Evolutionary conservation across 2,888 invertebrate species (phyloP).

Genomic region (Pilophorus perplexus): DNA sequence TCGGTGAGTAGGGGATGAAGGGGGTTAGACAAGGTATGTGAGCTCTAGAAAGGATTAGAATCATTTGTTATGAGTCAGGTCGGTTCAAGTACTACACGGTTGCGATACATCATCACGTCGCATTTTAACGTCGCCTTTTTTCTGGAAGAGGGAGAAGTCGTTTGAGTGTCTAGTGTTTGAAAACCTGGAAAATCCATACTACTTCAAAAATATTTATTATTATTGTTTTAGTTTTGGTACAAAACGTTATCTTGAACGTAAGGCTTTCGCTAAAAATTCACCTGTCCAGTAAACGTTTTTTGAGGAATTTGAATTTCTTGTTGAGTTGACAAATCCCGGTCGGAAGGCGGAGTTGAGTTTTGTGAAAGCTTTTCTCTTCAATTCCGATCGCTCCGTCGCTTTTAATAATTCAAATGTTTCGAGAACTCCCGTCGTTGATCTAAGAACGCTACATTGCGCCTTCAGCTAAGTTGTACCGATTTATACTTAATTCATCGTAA

Average conservation of each 20-base stretch:
- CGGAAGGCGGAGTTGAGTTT: no score
- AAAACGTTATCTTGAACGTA: no score
- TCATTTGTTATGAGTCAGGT: conserved; percentile 25
- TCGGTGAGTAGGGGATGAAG: neutral
- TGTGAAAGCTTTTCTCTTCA: conserved; percentile 13
- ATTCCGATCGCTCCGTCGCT: conserved; percentile 20
- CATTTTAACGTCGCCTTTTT: no score
- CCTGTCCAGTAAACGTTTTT: no score
- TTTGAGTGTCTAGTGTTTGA: no score
- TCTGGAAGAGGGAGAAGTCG: no score
- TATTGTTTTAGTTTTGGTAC: no score
- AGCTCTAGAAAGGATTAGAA: conserved; percentile 4
- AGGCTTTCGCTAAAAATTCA: no score
- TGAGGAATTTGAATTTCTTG: no score
- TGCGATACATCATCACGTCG: conserved; percentile 10
- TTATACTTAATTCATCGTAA: conserved; percentile 37
- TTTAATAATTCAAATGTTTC: conserved; percentile 30
- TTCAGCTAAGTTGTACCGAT: conserved; percentile 23
- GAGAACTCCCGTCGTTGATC: conserved; percentile 5
- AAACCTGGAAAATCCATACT: no score
- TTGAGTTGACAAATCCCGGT: no score
- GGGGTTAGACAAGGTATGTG: conserved; percentile 2
- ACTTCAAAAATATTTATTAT: no score
- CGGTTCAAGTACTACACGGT: neutral
- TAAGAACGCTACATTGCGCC: neutral